A percentile compares a stretch with the other conserved stretches of the same genome.
These are phyloP conservation scores for Heterotis niloticus DNA, from an alignment of 2,113 vertebrate genomes.

Conservation along the genomic window DNA sequence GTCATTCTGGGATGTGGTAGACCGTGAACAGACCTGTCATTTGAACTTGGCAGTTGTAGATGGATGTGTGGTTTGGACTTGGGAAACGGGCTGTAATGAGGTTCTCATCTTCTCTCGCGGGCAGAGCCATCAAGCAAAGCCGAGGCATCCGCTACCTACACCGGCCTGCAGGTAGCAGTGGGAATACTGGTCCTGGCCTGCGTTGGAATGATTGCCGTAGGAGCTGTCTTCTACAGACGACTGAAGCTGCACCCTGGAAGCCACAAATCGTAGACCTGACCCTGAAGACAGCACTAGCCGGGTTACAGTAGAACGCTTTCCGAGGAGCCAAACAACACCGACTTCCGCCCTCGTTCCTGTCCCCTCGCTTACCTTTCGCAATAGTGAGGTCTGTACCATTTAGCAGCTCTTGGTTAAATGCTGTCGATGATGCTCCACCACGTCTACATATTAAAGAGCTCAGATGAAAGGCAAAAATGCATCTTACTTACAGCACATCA, in stretches of 20 bases:
- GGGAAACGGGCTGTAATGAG: background rate
- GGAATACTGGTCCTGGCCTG: conserved; percentile 55
- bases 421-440: conserved; percentile 1
- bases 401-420: background rate
- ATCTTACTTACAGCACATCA: conserved; percentile 5
- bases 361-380: background rate
- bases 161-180: conserved; percentile 54
- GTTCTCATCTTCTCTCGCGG: conserved; percentile 36
- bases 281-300: background rate
- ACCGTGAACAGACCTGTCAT: too few species aligned
- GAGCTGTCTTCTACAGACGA: conserved; percentile 56
- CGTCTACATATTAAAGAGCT: conserved; percentile 18
- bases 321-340: background rate
- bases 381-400: background rate
- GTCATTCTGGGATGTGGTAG: too few species aligned
- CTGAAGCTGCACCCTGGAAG: conserved; percentile 24
- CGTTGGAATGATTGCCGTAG: conserved; percentile 43
- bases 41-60: background rate
- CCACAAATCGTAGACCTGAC: conserved; percentile 7
- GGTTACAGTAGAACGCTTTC: background rate
- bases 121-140: conserved; percentile 43
- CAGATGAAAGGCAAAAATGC: conserved; percentile 20
- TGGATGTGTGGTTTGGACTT: background rate
- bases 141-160: conserved; percentile 28
- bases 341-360: background rate